A percentile compares a stretch with the other conserved stretches of the same genome.
These are phyloP conservation scores for Amphiprion percula DNA, from an alignment of 2,113 vertebrate species.

Conservation along the genomic window DNA sequence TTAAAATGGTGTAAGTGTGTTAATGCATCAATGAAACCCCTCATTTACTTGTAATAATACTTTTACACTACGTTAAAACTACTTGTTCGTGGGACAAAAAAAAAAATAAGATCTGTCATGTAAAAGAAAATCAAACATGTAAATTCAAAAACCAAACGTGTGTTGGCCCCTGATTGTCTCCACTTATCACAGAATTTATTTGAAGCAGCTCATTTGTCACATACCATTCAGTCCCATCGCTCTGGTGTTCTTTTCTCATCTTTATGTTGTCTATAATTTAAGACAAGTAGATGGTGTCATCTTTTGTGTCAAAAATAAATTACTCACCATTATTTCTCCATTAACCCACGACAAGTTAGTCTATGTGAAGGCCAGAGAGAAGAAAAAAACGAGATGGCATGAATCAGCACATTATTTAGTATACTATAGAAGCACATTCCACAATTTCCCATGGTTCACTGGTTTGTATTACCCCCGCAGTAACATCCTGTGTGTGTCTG, in stretches of 20 bases:
- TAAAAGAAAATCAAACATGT: too few relatives aligned
- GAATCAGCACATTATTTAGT: slow-evolving; percentile 68
- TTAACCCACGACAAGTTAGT: slow-evolving; percentile 9
- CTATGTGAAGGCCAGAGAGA: slow-evolving; percentile 14
- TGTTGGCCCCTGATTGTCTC: too few relatives aligned
- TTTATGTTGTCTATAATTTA: slow-evolving; percentile 15
- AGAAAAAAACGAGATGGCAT: slow-evolving; percentile 18
- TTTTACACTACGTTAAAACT: too few relatives aligned
- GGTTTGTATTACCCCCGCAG: slow-evolving; percentile 61
- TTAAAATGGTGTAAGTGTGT: too few relatives aligned
- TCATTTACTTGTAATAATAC: too few relatives aligned
- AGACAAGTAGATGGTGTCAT: slow-evolving; percentile 12
- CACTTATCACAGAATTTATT: not conserved
- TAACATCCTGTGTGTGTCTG: slow-evolving; percentile 54
- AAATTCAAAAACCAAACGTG: too few relatives aligned
- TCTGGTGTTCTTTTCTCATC: slow-evolving; percentile 14
- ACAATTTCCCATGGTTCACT: slow-evolving; percentile 49
- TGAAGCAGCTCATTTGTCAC: not conserved
- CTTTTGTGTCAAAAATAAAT: slow-evolving; percentile 46
- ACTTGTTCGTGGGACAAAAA: too few relatives aligned
- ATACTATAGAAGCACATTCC: slow-evolving; percentile 41
- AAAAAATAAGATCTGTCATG: too few relatives aligned
- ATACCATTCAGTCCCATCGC: not conserved
- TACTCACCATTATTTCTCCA: slow-evolving; percentile 6
- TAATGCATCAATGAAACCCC: too few relatives aligned